phyloP scores from a whole-genome alignment of 2,888 invertebrate species.

The Gasteruption jaculator region DNA sequence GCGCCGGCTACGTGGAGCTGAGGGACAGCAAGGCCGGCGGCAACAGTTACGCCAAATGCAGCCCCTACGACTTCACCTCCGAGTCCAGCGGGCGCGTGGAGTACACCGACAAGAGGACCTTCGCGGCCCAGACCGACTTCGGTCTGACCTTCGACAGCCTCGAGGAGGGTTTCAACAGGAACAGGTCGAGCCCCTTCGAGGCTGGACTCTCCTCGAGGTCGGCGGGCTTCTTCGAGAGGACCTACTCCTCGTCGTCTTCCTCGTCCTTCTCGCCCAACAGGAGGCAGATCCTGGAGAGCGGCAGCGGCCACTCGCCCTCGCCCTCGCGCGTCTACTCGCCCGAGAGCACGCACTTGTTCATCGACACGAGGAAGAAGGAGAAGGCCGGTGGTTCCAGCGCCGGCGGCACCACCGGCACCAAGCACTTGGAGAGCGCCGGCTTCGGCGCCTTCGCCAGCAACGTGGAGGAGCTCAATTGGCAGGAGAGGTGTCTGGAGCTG shows the following conservation, averaged over 20 bases:
- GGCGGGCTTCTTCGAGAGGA: conserved; percentile 33
- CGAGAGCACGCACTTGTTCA: conserved; percentile 22
- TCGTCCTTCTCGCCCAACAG: too few species aligned
- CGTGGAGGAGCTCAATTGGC: conserved; percentile 70
- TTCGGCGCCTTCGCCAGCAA: conserved; percentile 44
- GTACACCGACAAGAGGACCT: conserved; percentile 38
- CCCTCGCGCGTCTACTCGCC: too few species aligned
- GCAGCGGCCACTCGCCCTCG: conserved; percentile 16
- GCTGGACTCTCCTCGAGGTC: conserved; percentile 26
- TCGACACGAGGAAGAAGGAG: conserved; percentile 45
- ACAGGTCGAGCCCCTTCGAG: conserved; percentile 31
- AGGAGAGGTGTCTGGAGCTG: conserved; percentile 80
- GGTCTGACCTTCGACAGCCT: conserved; percentile 23
- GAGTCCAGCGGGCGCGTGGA: conserved; percentile 47
- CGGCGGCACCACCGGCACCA: conserved; percentile 37
- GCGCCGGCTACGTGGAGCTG: conserved; percentile 44
- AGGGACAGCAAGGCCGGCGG: conserved; percentile 27
- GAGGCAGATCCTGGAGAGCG: conserved; percentile 27
- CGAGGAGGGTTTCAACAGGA: conserved; percentile 26
- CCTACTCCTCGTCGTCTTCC: conserved; percentile 35
- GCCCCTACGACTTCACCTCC: conserved; percentile 44
- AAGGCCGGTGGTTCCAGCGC: conserved; percentile 41
- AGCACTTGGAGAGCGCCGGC: too few species aligned
- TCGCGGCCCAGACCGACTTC: conserved; percentile 33
- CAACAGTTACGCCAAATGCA: conserved; percentile 31